Conservation (phyloP, 2,797 vertebrate genomes). For the Intellagama lesueurii region DNA sequence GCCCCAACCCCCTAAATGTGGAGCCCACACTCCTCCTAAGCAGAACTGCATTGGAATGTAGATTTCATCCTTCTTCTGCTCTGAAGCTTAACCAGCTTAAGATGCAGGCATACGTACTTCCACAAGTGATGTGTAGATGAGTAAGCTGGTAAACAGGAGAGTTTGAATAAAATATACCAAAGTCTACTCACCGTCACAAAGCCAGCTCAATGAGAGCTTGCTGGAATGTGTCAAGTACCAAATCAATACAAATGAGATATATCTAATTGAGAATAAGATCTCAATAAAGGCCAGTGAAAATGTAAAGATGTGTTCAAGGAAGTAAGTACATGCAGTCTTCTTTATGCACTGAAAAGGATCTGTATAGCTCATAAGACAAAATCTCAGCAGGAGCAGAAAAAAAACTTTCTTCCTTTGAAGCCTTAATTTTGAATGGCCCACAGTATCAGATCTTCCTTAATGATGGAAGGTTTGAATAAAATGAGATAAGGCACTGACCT, state of each 20-base stretch:
- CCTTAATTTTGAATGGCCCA: not conserved
- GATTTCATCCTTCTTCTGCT: not conserved
- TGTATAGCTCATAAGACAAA: constrained; percentile 1
- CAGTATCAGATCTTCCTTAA: not conserved
- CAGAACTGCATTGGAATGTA: too few species aligned
- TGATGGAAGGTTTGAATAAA: constrained; percentile 14
- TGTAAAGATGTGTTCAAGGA: constrained; percentile 8
- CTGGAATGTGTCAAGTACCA: constrained; percentile 3
- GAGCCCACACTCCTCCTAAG: too few species aligned
- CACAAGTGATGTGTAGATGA: not conserved
- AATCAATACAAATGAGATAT: constrained; percentile 14
- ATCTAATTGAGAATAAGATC: constrained; percentile 9
- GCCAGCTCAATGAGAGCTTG: not conserved
- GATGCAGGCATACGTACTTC: not conserved
- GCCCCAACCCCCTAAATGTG: not conserved
- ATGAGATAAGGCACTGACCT: not conserved
- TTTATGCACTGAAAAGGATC: not conserved
- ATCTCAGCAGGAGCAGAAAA: not conserved
- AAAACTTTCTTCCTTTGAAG: not conserved
- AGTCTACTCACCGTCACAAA: not conserved
- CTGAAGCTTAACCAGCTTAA: not conserved
- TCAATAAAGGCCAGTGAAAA: not conserved
- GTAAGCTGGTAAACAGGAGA: not conserved
- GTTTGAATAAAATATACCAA: not conserved
- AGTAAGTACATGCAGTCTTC: constrained; percentile 11